Base-by-base conservation (phyloP, 2,888 invertebrate species). In the Lasioglossum zephyrum region DNA sequence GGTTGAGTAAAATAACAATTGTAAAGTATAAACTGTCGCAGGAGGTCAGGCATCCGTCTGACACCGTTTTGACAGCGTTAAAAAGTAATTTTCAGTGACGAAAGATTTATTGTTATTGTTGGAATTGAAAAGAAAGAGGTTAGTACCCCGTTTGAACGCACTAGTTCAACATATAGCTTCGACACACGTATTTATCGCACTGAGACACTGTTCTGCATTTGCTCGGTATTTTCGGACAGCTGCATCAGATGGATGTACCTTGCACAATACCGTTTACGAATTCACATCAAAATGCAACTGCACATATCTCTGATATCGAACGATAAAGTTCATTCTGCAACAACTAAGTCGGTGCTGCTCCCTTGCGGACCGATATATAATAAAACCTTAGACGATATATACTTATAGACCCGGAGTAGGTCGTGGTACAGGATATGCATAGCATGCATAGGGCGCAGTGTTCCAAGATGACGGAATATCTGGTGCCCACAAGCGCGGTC, bases 81-180 rank as follows among this genome's bases (percentile, higher is more conserved):
- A 63, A 36, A 41, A 44, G 47, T 69, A 31, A 60, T 73, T 74
- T 74, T 47, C 73, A 77, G 41, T 70, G 53, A 69, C 79, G 75
- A 63, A 79, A 73, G 77, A 74, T 77, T 77, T 79, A 84, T 87
- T 87, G 53, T 87, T 87, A 84, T 77, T 66, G 6, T 81, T 36
- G 16, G 1, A 69, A 69, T 22, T 41, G 49, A 5, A 22, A 57
- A 49, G 18, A 49, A 49, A 74, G 79, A 87, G 87, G 87, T 87
- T 87, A 87, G 79, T 60, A 80, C 57, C 72, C 74, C 31, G 77
- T 73, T 53, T 18, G 26, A 70, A 72, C 26, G 18, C 77, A 81
- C 72, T 83, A 70, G 53, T 44, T 66, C n/a, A 16, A 31, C n/a
- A 18, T 36, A n/a, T 16, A 81, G 26, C 66, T 41, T 47, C 47